These are phyloP conservation scores for Tyria jacobaeae DNA, from an alignment of 2,888 invertebrate genomes.

Conservation along the genomic window DNA sequence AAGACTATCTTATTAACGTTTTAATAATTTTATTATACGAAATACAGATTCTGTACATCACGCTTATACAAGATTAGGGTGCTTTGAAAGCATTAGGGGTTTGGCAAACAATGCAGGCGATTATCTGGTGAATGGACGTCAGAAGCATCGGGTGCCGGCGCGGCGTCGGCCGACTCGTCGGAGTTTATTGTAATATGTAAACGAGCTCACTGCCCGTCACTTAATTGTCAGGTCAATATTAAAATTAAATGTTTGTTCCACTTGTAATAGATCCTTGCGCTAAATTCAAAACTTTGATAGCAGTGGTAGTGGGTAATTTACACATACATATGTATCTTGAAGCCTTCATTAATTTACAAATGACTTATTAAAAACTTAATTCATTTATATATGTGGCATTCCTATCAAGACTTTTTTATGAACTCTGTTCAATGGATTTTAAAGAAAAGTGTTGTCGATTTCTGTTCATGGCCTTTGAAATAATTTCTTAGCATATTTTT, in stretches of 20 bases:
- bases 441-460: too few species aligned
- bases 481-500: too few species aligned
- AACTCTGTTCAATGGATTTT: too few species aligned
- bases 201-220: conserved; percentile 64
- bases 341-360: too few species aligned
- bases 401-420: too few species aligned
- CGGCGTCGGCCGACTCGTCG: conserved; percentile 31
- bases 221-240: conserved; percentile 67
- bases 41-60: conserved; percentile 72
- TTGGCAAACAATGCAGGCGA: conserved; percentile 74
- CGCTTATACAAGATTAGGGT: conserved; percentile 71
- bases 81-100: conserved; percentile 76
- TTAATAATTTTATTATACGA: conserved; percentile 61
- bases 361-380: too few species aligned
- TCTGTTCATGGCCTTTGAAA: too few species aligned
- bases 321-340: too few species aligned
- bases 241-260: conserved; percentile 52
- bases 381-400: too few species aligned
- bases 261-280: conserved; percentile 25
- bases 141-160: conserved; percentile 59
- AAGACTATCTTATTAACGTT: conserved; percentile 42
- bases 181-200: conserved; percentile 76
- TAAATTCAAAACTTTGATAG: conserved; percentile 14
- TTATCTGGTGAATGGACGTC: conserved; percentile 79
- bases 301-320: too few species aligned